A percentile compares a stretch with the other conserved stretches of the same genome.
Evolutionary conservation across 2,113 vertebrate genomes (phyloP).

Genomic region (Ursus arctos): DNA sequence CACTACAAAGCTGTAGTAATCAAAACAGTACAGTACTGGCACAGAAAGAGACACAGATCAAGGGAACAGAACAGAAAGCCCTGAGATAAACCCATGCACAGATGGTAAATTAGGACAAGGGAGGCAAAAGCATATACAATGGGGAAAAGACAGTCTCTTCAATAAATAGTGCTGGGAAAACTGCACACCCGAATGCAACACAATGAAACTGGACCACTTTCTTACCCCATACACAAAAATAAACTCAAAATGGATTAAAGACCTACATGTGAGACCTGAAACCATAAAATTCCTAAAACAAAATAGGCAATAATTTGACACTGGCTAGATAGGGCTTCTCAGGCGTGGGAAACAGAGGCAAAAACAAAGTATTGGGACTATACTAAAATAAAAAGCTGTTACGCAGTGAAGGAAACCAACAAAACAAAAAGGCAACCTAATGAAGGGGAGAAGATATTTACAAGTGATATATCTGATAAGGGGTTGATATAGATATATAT

Average conservation of each 20-base stretch:
- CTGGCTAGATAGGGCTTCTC: not conserved
- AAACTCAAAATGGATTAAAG: not conserved
- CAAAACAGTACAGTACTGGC: not conserved
- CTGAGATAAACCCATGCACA: not conserved
- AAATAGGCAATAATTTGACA: not conserved
- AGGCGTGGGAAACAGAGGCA: not conserved
- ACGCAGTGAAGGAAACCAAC: not conserved
- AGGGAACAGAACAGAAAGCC: not conserved
- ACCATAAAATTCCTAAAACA: not conserved
- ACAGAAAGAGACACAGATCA: not conserved
- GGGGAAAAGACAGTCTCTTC: not conserved
- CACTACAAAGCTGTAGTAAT: not conserved
- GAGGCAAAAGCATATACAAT: not conserved
- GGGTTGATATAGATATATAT: not conserved
- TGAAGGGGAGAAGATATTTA: not conserved
- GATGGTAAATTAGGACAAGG: not conserved
- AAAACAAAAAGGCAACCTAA: not conserved
- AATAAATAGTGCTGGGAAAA: not conserved
- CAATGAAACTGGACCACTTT: not conserved
- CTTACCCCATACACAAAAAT: not conserved
- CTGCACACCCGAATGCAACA: not conserved
- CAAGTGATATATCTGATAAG: not conserved
- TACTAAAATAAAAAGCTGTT: not conserved
- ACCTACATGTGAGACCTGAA: not conserved
- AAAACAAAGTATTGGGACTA: not conserved